Base-by-base conservation (phyloP, 2,113 vertebrate genomes). In the Semicossyphus pulcher region DNA sequence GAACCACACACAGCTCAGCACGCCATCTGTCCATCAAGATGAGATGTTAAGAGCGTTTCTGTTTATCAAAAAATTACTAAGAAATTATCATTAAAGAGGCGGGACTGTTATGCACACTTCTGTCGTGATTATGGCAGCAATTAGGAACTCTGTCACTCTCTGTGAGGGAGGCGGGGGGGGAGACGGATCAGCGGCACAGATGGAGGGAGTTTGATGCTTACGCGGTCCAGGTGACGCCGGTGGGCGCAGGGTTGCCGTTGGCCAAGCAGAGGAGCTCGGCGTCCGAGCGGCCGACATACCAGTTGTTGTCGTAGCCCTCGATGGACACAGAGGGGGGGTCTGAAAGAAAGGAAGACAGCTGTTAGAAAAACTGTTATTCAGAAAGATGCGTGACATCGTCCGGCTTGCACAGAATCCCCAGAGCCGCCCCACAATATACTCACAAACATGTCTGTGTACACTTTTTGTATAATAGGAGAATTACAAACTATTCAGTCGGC, bases 261-360 rank as follows among this genome's bases (percentile, higher is more conserved):
- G 89, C 93, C 0, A 80, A 66, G 58, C 96, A 97, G 37, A 34
- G 71, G 37, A 97, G 88, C 0, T 18, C 16, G 7, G 88, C 96
- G 18, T 94, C 92, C 0, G 75, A 91, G 0, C 95, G 95, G 20
- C 94, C 94, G 0, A 95, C 62, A 42, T 94, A 96, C 96, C 96
- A 97, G 90, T 96, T 95, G 72, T 92, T 86, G 21, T 97, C 95
- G 10, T 96, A 96, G 11, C 95, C 96, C 0, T 92, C 91, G 25
- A 97, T 96, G 42, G 89, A 83, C 5, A 95, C 95, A 5, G 91
- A 91, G 0, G 95, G 96, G 1, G 93, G 88, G 47, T 95, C 95
- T 96, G 85, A 36, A 56, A 60, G 52, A 80, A 15, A 69, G 32
- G 67, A 11, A 16, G 15, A 16, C 11, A 42, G 9, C 18, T 42